These are phyloP conservation scores for Malthinus flaveolus DNA, from an alignment of 2,888 invertebrate species.

Conservation along the genomic window DNA sequence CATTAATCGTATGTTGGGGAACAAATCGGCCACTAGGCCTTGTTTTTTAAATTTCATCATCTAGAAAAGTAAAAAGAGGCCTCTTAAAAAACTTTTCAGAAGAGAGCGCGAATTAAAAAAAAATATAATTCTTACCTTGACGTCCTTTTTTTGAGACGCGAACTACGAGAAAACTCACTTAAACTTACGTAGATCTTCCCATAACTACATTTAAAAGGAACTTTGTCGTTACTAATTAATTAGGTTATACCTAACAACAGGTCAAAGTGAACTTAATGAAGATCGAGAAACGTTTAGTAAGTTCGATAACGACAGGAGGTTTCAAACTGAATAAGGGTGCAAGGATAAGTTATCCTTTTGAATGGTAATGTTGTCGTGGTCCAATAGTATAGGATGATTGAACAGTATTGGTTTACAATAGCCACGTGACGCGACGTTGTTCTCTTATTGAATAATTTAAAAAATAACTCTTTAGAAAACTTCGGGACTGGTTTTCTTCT, in stretches of 20 bases:
- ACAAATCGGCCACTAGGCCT: slow-evolving; percentile 81
- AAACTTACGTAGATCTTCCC: too few species aligned
- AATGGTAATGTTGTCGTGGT: slow-evolving; percentile 15
- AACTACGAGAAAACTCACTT: too few species aligned
- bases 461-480: not conserved
- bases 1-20: slow-evolving; percentile 82
- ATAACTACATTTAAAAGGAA: too few species aligned
- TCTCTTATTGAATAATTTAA: slow-evolving; percentile 2
- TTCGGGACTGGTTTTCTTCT: too few species aligned
- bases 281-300: not conserved
- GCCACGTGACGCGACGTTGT: slow-evolving; percentile 14
- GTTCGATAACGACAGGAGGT: slow-evolving; percentile 13
- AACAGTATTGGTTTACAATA: slow-evolving; percentile 12
- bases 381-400: slow-evolving; percentile 10
- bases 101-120: too few species aligned
- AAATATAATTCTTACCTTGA: too few species aligned
- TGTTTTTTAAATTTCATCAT: slow-evolving; percentile 60
- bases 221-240: too few species aligned
- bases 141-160: too few species aligned
- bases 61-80: too few species aligned
- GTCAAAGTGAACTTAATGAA: not conserved
- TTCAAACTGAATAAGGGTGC: slow-evolving; percentile 7
- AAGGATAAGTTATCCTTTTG: slow-evolving; percentile 1
- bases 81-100: too few species aligned
- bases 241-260: too few species aligned